Conservation (phyloP, 2,797 vertebrate species). For the Epinephelus awoara region DNA sequence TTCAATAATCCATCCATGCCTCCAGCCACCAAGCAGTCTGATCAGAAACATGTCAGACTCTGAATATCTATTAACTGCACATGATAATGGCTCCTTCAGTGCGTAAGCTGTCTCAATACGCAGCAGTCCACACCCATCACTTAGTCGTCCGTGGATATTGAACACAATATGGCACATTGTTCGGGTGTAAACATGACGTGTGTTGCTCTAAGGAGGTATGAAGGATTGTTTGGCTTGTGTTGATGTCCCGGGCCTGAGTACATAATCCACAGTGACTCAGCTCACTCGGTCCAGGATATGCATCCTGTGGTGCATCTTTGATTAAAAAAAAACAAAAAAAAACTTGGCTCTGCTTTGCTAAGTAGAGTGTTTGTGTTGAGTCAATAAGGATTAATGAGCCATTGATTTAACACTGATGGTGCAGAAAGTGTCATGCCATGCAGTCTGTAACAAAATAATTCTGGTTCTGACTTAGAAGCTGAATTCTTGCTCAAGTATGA, state of each 20-base stretch:
- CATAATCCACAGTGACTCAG: conserved; percentile 65
- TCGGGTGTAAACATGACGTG: conserved; percentile 49
- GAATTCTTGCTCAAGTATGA: background rate
- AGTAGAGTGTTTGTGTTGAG: conserved; percentile 24
- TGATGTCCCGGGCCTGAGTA: conserved; percentile 44
- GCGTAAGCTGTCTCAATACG: background rate
- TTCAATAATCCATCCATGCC: too few species aligned
- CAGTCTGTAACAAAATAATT: background rate
- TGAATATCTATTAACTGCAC: too few species aligned
- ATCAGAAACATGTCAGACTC: too few species aligned
- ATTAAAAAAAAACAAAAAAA: background rate
- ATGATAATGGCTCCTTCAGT: background rate
- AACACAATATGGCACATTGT: conserved; percentile 53
- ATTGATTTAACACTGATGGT: background rate
- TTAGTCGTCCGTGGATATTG: conserved; percentile 6
- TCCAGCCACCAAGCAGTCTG: too few species aligned
- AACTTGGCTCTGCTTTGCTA: conserved; percentile 14
- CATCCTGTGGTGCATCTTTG: conserved; percentile 70
- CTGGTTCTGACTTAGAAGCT: background rate
- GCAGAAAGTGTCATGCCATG: background rate
- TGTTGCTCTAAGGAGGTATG: conserved; percentile 68
- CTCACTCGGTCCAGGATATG: conserved; percentile 73
- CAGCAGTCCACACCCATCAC: conserved; percentile 25
- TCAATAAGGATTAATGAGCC: conserved; percentile 14
- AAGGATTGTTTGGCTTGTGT: conserved; percentile 27